phyloP scores from a whole-genome alignment of 2,797 vertebrate genomes.

The Malacoctenus gilli region DNA sequence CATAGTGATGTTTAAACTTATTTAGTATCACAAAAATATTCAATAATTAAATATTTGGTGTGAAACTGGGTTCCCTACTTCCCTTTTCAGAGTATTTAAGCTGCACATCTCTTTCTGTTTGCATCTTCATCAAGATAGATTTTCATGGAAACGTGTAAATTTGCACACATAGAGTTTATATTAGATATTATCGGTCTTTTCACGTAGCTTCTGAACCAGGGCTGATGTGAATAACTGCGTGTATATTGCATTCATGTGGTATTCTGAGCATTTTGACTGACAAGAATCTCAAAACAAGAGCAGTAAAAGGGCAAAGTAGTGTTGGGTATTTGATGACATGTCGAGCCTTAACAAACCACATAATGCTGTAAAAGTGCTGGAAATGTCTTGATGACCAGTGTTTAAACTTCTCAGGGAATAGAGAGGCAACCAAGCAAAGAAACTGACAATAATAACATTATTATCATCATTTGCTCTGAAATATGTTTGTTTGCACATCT shows the following conservation, averaged over 20 bases:
- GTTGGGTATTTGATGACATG: conserved; percentile 17
- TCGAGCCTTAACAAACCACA: conserved; percentile 43
- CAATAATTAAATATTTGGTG: too few species aligned
- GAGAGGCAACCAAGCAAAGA: conserved; percentile 29
- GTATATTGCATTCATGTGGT: conserved; percentile 7
- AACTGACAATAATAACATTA: conserved; percentile 10
- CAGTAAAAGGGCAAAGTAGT: conserved; percentile 16
- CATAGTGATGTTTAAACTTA: too few species aligned
- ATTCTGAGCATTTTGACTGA: conserved; percentile 2
- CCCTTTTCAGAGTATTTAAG: background rate
- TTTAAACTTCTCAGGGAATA: conserved; percentile 71
- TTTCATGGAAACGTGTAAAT: background rate
- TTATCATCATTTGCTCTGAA: conserved; percentile 27
- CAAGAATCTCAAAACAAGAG: background rate
- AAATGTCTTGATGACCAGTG: conserved; percentile 44
- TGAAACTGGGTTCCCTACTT: too few species aligned
- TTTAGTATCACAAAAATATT: too few species aligned
- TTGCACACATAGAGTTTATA: background rate
- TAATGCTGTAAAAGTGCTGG: conserved; percentile 26
- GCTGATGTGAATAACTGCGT: conserved; percentile 1
- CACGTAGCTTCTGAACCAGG: conserved; percentile 5
- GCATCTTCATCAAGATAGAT: too few species aligned
- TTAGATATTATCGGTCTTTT: conserved; percentile 3
- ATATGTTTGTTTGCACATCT: conserved; percentile 15
- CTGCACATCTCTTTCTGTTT: conserved; percentile 11